phyloP scores from a whole-genome alignment of 2,113 vertebrate genomes.

The Poeciliopsis prolifica region DNA sequence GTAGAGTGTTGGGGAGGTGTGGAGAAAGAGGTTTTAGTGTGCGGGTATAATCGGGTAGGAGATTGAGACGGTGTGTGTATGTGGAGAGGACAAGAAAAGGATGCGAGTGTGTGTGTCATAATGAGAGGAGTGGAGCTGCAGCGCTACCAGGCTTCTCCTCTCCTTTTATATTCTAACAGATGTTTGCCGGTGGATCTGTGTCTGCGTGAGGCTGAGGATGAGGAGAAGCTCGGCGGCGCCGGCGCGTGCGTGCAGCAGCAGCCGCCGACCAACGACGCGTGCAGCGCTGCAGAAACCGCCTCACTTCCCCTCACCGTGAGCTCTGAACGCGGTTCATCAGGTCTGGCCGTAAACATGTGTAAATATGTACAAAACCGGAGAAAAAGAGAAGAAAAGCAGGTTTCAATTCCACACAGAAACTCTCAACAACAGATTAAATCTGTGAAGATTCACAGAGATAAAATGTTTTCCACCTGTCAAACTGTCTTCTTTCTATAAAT shows the following conservation, averaged over 20 bases:
- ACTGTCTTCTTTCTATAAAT: too few relatives aligned
- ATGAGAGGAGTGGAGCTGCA: constrained; percentile 52
- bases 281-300: too few relatives aligned
- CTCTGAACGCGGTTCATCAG: too few relatives aligned
- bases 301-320: too few relatives aligned
- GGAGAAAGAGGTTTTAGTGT: constrained; percentile 66
- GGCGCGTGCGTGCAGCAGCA: not conserved
- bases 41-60: constrained; percentile 64
- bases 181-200: constrained; percentile 30
- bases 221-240: constrained; percentile 24
- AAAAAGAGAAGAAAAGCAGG: too few relatives aligned
- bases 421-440: too few relatives aligned
- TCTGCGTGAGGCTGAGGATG: constrained; percentile 25
- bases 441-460: too few relatives aligned
- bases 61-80: constrained; percentile 67
- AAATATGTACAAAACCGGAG: too few relatives aligned
- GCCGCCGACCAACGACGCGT: not conserved
- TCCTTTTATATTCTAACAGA: constrained; percentile 43
- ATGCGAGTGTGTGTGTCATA: constrained; percentile 49
- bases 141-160: constrained; percentile 44
- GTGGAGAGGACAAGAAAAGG: constrained; percentile 29
- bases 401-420: too few relatives aligned
- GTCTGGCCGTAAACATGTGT: too few relatives aligned
- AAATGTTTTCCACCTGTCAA: too few relatives aligned
- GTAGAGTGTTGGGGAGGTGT: constrained; percentile 50